Base-by-base conservation (phyloP, 1,140 invertebrate species). In the Dreissena polymorpha region DNA sequence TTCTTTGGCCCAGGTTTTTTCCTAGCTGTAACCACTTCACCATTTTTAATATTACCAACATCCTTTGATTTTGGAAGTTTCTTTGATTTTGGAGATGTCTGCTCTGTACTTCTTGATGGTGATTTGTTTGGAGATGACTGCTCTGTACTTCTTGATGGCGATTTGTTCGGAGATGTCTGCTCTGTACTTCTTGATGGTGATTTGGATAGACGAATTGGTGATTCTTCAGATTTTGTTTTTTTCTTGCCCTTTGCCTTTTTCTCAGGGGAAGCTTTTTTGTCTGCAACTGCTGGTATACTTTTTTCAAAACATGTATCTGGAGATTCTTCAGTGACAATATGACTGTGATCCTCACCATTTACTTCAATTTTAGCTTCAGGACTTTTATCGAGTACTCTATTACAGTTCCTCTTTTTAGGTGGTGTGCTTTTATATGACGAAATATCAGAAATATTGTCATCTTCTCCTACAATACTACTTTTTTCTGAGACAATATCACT, bases 191-290 rank as follows among this genome's bases (percentile, higher is more conserved):
- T 60, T 60, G 16, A n/a, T 18, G 57, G 57, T 12, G 16, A 60
- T 60, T n/a, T 60, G 16, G 21, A n/a, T 60, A 23, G 57, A 23
- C 21, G 12, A n/a, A 60, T 60, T 18, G 21, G 16, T n/a, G 57
- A 60, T 18, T 60, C 57, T n/a, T 23, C 57, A 60, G 57, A 60
- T 60, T 86, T 88, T 50, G 79, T 88, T 69, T 85, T 86, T 70
- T 85, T 85, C 69, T 84, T 77, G 5, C 67, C 50, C 50, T 85
- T 80, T 14, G 39, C 63, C 39, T 85, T 76, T 49, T 77, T 86
- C 21, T 80, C 65, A 23, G 55, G 71, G 6, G n/a, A n/a, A 23
- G 57, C 29, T 27, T 69, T 69, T n/a, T 27, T 29, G 29, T 69
- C 67, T 16, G 21, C 21, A n/a, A 12, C 18, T 39, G 21, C 39